A percentile compares a stretch with the other conserved stretches of the same genome.
phyloP scores from a whole-genome alignment of 2,888 invertebrate species.

The Norana najaformis region DNA sequence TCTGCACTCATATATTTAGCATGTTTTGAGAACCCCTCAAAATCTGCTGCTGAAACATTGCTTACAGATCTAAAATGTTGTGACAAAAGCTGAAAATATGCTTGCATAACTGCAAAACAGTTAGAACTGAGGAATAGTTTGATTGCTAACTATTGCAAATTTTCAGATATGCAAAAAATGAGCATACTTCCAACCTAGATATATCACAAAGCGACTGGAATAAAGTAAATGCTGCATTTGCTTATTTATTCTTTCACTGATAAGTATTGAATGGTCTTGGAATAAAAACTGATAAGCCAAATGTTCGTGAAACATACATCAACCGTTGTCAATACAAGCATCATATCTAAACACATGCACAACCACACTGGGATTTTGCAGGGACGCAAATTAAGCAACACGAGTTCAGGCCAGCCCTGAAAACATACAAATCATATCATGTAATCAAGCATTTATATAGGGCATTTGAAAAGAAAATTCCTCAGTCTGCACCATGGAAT shows the following conservation, averaged over 20 bases:
- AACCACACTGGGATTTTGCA: neutral
- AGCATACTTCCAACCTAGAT: neutral
- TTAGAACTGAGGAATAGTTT: too few relatives aligned
- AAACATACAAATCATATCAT: neutral
- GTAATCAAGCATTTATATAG: slow-evolving; percentile 2
- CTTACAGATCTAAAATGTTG: neutral
- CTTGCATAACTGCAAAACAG: neutral
- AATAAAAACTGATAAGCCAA: too few relatives aligned
- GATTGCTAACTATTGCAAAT: neutral
- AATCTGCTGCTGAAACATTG: neutral
- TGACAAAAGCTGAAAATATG: neutral
- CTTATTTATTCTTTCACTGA: neutral
- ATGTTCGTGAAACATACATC: too few relatives aligned
- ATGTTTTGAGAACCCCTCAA: neutral
- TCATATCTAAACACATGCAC: too few relatives aligned
- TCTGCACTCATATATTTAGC: neutral
- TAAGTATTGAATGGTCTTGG: too few relatives aligned
- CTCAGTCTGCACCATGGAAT: neutral
- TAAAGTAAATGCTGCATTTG: neutral
- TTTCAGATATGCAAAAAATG: neutral
- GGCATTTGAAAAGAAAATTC: too few relatives aligned
- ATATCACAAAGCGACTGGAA: neutral
- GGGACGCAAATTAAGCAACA: neutral
- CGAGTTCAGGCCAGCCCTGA: neutral
- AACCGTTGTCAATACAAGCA: too few relatives aligned